Evolutionary conservation across 2,888 invertebrate species (phyloP), one percentile per base, ranked within the genome.

Genomic region (Rutpela maculata): DNA sequence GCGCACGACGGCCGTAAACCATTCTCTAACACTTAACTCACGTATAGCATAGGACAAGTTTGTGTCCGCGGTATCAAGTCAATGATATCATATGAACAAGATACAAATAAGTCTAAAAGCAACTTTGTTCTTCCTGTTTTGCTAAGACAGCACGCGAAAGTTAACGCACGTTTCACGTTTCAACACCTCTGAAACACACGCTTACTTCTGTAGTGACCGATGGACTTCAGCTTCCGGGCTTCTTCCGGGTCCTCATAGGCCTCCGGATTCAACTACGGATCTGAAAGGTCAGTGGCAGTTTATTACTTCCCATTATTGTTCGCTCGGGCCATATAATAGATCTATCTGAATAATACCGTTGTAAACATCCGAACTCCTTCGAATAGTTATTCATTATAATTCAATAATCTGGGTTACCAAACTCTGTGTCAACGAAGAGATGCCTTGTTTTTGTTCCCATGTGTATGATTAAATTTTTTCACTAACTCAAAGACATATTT

Each of bases 11-110:
- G 89, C 89, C 90, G 90, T 90, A 90, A 90, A 90, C 89, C 88
- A 90, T 90, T 88, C 88, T 87, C 88, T 86, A 89, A 89, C 90
- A 90, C 90, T 90, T 90, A 90, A 90, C 90, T 90, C 89, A 89
- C 89, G 90, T 89, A 89, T 88, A 79, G 79, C 81, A 88, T 88
- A 89, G 88, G 89, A 89, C 89, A 89, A 89, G 89, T 88, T 85
- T 85, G 88, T 87, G 86, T 86, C 86, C 89, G 89, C 88, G 89
- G 85, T 87, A 86, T 87, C 87, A 79, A 81, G 72, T 82, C 78
- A 86, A 88, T 88, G 86, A 87, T 87, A 87, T 81, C 84, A 81
- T 81, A 78, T 80, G 75, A 76, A 80, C 75, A 77, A 76, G 38
- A 80, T 73, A 75, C 74, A 72, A 74, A 78, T 70, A 81, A 74